phyloP scores from a whole-genome alignment of 2,797 vertebrate species.

The Gouania willdenowi region DNA sequence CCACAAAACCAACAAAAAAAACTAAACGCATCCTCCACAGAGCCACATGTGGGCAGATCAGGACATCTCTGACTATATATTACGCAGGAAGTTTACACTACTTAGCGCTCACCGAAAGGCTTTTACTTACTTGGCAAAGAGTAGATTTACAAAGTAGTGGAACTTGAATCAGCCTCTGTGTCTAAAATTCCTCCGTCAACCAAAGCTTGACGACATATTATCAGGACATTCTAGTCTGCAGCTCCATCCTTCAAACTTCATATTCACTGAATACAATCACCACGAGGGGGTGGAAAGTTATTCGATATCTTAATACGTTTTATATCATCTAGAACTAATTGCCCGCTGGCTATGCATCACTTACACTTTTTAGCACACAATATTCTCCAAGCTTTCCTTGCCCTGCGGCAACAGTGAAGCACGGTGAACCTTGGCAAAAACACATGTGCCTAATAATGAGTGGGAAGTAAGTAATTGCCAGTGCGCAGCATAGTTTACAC shows the following conservation, averaged over 20 bases:
- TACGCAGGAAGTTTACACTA: conserved; percentile 24
- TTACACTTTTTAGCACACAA: conserved; percentile 55
- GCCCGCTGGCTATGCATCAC: conserved; percentile 10
- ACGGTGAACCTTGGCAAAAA: conserved; percentile 38
- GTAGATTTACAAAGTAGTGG: background rate
- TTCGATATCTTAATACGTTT: conserved; percentile 11
- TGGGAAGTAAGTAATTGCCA: conserved; percentile 61
- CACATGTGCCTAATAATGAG: conserved; percentile 50
- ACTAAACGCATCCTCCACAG: conserved; percentile 8
- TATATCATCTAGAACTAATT: conserved; percentile 12
- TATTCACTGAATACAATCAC: background rate
- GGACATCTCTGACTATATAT: conserved; percentile 26
- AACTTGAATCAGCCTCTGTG: conserved; percentile 11
- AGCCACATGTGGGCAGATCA: conserved; percentile 32
- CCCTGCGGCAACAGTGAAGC: conserved; percentile 32
- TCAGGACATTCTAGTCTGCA: conserved; percentile 30
- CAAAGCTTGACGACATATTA: conserved; percentile 29
- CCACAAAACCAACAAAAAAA: conserved; percentile 37
- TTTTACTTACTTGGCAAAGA: conserved; percentile 17
- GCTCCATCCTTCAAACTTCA: conserved; percentile 5
- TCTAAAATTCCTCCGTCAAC: conserved; percentile 30
- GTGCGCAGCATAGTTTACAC: conserved; percentile 56
- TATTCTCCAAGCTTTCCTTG: conserved; percentile 38
- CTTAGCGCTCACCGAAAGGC: conserved; percentile 8
- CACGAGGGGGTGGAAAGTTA: background rate